These are phyloP conservation scores for Orussus abietinus DNA, from an alignment of 1,140 invertebrate genomes.

Conservation along the genomic window DNA sequence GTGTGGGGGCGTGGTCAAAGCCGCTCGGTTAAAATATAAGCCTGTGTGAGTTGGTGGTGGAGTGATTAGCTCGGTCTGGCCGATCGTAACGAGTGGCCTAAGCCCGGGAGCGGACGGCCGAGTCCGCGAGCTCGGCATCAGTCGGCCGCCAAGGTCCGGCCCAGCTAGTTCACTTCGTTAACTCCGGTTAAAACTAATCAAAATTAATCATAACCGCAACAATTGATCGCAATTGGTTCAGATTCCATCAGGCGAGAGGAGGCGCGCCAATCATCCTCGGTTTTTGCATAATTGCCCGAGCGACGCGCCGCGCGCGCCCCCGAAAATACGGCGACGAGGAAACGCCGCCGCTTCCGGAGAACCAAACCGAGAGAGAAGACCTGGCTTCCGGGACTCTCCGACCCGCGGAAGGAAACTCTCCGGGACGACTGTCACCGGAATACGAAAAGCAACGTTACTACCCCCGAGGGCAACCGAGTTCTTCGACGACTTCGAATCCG, in stretches of 20 bases:
- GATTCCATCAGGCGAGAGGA: constrained; percentile 41
- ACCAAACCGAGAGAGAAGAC: too few relatives aligned
- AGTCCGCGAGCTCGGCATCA: constrained; percentile 21
- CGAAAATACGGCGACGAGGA: constrained; percentile 18
- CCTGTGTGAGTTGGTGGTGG: constrained; percentile 42
- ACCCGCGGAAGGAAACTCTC: too few relatives aligned
- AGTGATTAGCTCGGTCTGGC: constrained; percentile 38
- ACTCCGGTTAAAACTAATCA: constrained; percentile 51
- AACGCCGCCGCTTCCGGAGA: too few relatives aligned
- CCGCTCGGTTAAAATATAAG: constrained; percentile 49
- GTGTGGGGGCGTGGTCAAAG: constrained; percentile 37
- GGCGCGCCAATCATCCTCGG: constrained; percentile 21
- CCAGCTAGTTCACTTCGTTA: constrained; percentile 48
- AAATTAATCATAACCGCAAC: constrained; percentile 54
- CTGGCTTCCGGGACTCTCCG: too few relatives aligned
- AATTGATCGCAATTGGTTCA: constrained; percentile 53
- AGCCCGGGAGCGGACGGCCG: constrained; percentile 1
- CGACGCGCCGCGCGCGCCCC: constrained; percentile 24
- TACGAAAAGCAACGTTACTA: too few relatives aligned
- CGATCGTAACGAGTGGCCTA: constrained; percentile 6
- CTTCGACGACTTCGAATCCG: too few relatives aligned
- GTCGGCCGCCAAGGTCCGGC: constrained; percentile 35
- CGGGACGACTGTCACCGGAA: too few relatives aligned
- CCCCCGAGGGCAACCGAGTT: too few relatives aligned
- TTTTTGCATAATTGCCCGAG: constrained; percentile 31